Base-by-base conservation (phyloP, 2,888 invertebrate species). In the Erebia epiphron region DNA sequence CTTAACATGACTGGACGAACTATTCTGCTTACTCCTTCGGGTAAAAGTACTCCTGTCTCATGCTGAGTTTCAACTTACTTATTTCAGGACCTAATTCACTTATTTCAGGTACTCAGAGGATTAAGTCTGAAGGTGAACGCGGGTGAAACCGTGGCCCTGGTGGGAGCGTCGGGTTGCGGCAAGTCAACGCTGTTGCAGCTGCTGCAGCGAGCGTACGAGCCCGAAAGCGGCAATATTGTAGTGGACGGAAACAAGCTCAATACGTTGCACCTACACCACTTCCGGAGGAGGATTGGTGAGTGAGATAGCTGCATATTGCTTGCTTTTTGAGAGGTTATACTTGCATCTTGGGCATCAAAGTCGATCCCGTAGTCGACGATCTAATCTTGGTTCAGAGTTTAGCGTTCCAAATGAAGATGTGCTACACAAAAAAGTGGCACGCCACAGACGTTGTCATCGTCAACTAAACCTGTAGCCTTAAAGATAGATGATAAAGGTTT, bases 161-260 rank as follows among this genome's bases (percentile, higher is more conserved):
- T 96, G 7, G 96, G 95, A 0, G 94, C 95, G 2, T 96, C 95
- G 4, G 97, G 97, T 0, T 96, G 97, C 84, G 97, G 97, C 60
- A 97, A 97, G 88, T 97, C 97, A 1, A 97, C 97, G 0, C 94
- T 96, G 56, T 91, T 97, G 73, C 97, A 97, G 82, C 90, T 98
- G 60, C 90, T 96, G 79, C 96, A 96, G 82, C 88, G 97, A 14
- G 94, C 96, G 77, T 97, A 97, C 84, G 96, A 96, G 83, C 96
- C 96, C 0, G 85, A 87, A 9, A 88, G 91, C 56, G 95, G 95
- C 8, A 78, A 77, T 82, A 92, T 96, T 58, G 83, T 86, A 7
- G 87, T 97, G 5, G 97, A 96, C 79, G 95, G 95, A 0, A 90
- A 91, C 8, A 92, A 95, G 76, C 91, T 97, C 18, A 88, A 92